A percentile compares a stretch with the other conserved stretches of the same genome.
phyloP scores from a whole-genome alignment of 2,888 invertebrate genomes.

The Andrena flavipes region DNA sequence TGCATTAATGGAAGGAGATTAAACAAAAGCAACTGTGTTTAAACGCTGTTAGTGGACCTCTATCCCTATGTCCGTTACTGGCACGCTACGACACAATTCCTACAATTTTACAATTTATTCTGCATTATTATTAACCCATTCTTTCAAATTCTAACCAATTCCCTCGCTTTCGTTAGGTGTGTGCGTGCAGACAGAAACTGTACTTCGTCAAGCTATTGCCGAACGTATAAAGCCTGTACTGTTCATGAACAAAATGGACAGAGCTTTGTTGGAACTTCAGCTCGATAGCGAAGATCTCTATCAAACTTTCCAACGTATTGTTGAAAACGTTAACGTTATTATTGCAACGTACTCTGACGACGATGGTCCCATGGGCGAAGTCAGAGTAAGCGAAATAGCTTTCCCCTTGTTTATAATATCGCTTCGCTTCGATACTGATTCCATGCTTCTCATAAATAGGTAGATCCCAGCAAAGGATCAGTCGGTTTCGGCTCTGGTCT shows the following conservation, averaged over 20 bases:
- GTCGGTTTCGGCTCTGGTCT: constrained; percentile 99
- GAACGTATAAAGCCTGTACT: constrained; percentile 99
- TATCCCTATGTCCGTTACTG: constrained; percentile 92
- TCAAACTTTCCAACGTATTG: constrained; percentile 99
- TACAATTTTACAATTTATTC: constrained; percentile 81
- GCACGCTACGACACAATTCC: constrained; percentile 87
- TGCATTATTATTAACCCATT: not conserved
- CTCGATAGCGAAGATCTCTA: constrained; percentile 98
- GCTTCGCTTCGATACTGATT: constrained; percentile 7
- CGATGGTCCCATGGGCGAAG: constrained; percentile 99
- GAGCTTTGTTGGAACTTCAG: constrained; percentile 98
- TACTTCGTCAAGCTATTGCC: constrained; percentile 99
- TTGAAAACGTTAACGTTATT: constrained; percentile 99
- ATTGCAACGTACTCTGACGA: constrained; percentile 99
- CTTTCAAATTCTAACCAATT: constrained; percentile 22
- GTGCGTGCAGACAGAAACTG: constrained; percentile 99
- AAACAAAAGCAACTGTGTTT: constrained; percentile 84
- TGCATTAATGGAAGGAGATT: constrained; percentile 89
- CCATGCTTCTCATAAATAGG: constrained; percentile 83
- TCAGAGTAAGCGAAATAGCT: constrained; percentile 89
- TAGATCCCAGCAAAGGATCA: constrained; percentile 98
- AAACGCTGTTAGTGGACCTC: constrained; percentile 92
- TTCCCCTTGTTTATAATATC: not conserved
- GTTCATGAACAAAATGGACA: constrained; percentile 99
- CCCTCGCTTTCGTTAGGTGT: constrained; percentile 90